Evolutionary conservation across 2,888 invertebrate genomes (phyloP).

Genomic region (Dione juno): DNA sequence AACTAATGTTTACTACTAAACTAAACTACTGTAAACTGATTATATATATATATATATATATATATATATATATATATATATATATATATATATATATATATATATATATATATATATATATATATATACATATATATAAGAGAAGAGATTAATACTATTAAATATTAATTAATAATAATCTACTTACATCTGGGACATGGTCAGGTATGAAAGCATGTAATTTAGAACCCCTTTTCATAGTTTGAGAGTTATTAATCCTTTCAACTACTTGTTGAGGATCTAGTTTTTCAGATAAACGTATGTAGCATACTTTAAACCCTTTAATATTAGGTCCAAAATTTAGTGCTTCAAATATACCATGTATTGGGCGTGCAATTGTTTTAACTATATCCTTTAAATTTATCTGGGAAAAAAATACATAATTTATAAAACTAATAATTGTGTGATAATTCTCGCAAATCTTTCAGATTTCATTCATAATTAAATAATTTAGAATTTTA

Average conservation of each 20-base stretch:
- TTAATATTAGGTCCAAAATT: constrained; percentile 48
- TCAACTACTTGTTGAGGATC: constrained; percentile 55
- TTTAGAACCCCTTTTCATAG: neutral
- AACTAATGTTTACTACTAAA: too few relatives aligned
- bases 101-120: too few relatives aligned
- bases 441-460: too few relatives aligned
- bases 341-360: constrained; percentile 57
- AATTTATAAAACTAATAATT: too few relatives aligned
- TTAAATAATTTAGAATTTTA: too few relatives aligned
- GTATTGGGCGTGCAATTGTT: constrained; percentile 49
- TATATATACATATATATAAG: too few relatives aligned
- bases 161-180: neutral
- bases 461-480: too few relatives aligned
- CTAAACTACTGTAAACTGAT: too few relatives aligned
- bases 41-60: too few relatives aligned
- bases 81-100: too few relatives aligned
- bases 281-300: constrained; percentile 57
- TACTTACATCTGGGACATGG: constrained; percentile 61
- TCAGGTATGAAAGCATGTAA: constrained; percentile 55
- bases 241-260: constrained; percentile 42
- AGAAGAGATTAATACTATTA: too few relatives aligned
- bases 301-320: constrained; percentile 51
- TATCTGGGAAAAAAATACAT: constrained; percentile 24
- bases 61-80: too few relatives aligned
- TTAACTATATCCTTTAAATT: constrained; percentile 43